These are phyloP conservation scores for Rhaphigaster nebulosa DNA, from an alignment of 2,888 invertebrate species.

Conservation along the genomic window DNA sequence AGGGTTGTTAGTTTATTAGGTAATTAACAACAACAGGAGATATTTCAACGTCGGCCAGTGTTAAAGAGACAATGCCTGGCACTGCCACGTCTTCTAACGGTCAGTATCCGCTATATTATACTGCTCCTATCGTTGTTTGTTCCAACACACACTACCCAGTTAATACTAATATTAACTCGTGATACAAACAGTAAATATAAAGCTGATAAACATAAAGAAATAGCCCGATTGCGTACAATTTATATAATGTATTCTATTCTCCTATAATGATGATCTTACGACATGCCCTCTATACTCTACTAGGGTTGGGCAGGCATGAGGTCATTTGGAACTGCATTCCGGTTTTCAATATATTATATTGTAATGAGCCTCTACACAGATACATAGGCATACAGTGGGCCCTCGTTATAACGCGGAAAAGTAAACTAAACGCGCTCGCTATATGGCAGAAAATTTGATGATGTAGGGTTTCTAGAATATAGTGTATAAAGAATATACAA, in stretches of 20 bases:
- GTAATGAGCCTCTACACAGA: background rate
- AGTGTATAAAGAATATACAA: too few species aligned
- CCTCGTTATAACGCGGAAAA: too few species aligned
- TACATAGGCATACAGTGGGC: background rate
- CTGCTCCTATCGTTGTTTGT: background rate
- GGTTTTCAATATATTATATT: background rate
- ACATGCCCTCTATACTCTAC: background rate
- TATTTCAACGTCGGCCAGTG: background rate
- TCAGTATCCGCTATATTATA: constrained; percentile 13
- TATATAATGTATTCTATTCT: background rate
- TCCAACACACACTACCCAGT: background rate
- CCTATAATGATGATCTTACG: background rate
- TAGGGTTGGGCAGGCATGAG: background rate
- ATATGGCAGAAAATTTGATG: too few species aligned
- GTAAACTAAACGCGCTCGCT: too few species aligned
- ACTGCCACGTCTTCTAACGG: background rate
- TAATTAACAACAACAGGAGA: background rate
- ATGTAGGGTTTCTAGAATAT: too few species aligned
- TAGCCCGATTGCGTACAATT: background rate
- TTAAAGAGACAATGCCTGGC: background rate
- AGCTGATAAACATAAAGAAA: background rate
- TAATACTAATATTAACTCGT: background rate
- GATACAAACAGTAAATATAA: background rate
- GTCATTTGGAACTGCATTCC: background rate
- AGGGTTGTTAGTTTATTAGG: background rate